A percentile compares a stretch with the other conserved stretches of the same genome.
Conservation (phyloP, 2,113 vertebrate genomes). For the Hemicordylus capensis region DNA sequence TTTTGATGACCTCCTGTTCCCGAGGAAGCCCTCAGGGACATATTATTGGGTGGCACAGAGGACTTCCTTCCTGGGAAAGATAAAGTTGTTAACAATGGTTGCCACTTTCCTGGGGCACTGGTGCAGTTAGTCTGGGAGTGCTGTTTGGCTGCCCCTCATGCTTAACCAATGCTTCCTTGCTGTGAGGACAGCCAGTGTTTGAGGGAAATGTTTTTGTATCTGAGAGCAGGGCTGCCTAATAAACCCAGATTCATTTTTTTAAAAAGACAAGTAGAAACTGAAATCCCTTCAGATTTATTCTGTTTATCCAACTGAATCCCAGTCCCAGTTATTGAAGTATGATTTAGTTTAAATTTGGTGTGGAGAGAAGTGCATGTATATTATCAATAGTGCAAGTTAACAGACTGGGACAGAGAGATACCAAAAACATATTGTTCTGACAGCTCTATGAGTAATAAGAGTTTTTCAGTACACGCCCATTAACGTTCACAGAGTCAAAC, state of each 20-base stretch:
- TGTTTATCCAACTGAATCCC: neutral
- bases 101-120: too few species aligned
- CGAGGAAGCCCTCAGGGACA: too few species aligned
- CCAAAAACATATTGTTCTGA: conserved; percentile 17
- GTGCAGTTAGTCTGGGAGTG: too few species aligned
- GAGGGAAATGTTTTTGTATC: neutral
- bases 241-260: neutral
- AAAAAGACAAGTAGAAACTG: conserved; percentile 12
- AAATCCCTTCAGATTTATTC: conserved; percentile 3
- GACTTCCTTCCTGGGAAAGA: too few species aligned
- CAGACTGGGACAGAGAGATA: conserved; percentile 26
- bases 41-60: too few species aligned
- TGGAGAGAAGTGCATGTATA: conserved; percentile 14
- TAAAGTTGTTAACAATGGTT: too few species aligned
- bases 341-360: conserved; percentile 16
- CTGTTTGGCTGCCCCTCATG: too few species aligned
- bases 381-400: conserved; percentile 10
- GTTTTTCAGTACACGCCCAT: conserved; percentile 35
- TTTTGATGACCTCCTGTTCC: too few species aligned
- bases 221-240: neutral
- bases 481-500: conserved; percentile 12
- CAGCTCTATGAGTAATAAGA: conserved; percentile 43
- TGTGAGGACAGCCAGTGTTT: too few species aligned
- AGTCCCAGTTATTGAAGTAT: conserved; percentile 11
- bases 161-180: too few species aligned